Conservation (phyloP, 2,888 invertebrate genomes). For the Tinea pellionella region DNA sequence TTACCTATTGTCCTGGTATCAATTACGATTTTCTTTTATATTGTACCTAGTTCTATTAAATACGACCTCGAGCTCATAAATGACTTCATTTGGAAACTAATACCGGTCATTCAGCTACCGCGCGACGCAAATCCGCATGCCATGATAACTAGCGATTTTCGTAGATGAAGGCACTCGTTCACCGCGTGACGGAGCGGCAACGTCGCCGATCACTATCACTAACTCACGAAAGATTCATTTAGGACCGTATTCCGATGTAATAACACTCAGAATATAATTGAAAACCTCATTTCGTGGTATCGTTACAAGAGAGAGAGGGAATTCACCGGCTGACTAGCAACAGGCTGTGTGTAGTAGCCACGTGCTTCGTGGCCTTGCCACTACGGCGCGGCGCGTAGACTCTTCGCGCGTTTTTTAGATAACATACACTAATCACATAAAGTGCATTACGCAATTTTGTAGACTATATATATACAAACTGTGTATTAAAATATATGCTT, state of each 20-base stretch:
- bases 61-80: constrained; percentile 10
- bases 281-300: neutral
- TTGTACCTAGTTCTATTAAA: constrained; percentile 5
- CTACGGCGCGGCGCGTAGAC: constrained; percentile 44
- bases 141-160: constrained; percentile 9
- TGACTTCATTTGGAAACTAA: constrained; percentile 12
- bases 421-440: constrained; percentile 37
- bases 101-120: constrained; percentile 11
- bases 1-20: neutral
- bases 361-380: constrained; percentile 62
- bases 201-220: constrained; percentile 31
- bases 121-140: constrained; percentile 13
- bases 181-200: constrained; percentile 44
- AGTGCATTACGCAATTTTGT: constrained; percentile 13
- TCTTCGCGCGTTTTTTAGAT: constrained; percentile 61
- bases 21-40: neutral
- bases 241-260: neutral
- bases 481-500: neutral
- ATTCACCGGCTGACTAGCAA: constrained; percentile 35
- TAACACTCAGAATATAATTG: neutral
- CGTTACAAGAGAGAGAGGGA: neutral
- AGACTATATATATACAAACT: neutral
- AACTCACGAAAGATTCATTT: neutral
- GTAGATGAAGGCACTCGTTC: neutral
- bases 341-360: constrained; percentile 49